Conservation (phyloP, 2,113 vertebrate genomes). For the Elgaria multicarinata region DNA sequence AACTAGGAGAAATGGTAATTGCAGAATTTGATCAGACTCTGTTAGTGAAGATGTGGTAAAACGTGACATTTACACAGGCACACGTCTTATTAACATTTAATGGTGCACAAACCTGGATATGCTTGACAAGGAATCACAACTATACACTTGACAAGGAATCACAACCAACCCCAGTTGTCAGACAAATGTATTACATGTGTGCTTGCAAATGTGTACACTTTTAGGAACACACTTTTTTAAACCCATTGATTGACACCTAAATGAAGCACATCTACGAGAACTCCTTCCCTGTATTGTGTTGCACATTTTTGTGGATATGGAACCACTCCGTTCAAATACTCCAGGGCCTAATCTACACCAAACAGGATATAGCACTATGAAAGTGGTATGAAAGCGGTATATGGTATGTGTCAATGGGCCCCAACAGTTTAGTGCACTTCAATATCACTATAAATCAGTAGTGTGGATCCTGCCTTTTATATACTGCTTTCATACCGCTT, state of each 20-base stretch:
- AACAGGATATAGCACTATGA: too few relatives aligned
- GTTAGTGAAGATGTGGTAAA: neutral
- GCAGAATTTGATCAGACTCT: neutral
- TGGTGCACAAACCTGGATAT: neutral
- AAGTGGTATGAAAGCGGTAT: too few relatives aligned
- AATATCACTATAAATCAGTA: too few relatives aligned
- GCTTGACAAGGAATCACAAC: neutral
- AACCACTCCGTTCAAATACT: neutral
- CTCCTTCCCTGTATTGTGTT: neutral
- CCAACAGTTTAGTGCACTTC: too few relatives aligned
- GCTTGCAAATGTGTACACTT: neutral
- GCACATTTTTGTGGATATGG: neutral
- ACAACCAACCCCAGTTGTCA: neutral
- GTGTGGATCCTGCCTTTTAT: too few relatives aligned
- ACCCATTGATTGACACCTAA: neutral
- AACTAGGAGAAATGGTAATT: constrained; percentile 1
- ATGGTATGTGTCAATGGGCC: too few relatives aligned
- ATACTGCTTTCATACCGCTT: too few relatives aligned
- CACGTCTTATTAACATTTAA: neutral
- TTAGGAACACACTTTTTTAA: neutral
- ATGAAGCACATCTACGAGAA: neutral
- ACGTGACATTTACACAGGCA: neutral
- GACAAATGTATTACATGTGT: neutral
- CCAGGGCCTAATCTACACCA: too few relatives aligned
- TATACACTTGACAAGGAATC: neutral